Evolutionary conservation across 2,888 invertebrate species (phyloP).

Genomic region (Elegia similella): DNA sequence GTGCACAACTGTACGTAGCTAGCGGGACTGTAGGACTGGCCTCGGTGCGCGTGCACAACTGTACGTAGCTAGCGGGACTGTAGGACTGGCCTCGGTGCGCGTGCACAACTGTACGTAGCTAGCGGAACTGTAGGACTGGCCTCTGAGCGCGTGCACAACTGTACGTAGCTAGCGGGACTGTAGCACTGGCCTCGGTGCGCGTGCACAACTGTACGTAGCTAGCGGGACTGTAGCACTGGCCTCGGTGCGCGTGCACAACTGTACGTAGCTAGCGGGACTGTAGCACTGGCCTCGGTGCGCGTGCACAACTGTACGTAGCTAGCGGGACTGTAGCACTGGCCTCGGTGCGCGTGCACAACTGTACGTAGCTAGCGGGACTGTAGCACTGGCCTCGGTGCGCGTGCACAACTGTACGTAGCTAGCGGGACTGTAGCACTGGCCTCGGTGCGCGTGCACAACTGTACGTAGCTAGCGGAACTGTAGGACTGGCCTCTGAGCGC

Average conservation of each 20-base stretch:
- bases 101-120: slow-evolving; percentile 35
- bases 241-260: slow-evolving; percentile 5
- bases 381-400: not conserved
- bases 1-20: slow-evolving; percentile 1
- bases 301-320: slow-evolving; percentile 4
- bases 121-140: not conserved
- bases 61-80: slow-evolving; percentile 27
- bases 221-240: not conserved
- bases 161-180: not conserved
- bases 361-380: not conserved
- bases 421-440: slow-evolving; percentile 30
- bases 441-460: slow-evolving; percentile 35
- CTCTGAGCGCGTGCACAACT: slow-evolving; percentile 1
- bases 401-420: not conserved
- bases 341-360: slow-evolving; percentile 6
- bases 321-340: slow-evolving; percentile 2
- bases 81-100: slow-evolving; percentile 69
- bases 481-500: slow-evolving; percentile 14
- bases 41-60: slow-evolving; percentile 32
- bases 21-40: not conserved
- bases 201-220: slow-evolving; percentile 8
- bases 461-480: slow-evolving; percentile 31
- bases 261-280: not conserved
- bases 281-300: not conserved
- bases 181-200: slow-evolving; percentile 3